phyloP scores from a whole-genome alignment of 2,888 invertebrate species.

The Plebejus melissa region DNA sequence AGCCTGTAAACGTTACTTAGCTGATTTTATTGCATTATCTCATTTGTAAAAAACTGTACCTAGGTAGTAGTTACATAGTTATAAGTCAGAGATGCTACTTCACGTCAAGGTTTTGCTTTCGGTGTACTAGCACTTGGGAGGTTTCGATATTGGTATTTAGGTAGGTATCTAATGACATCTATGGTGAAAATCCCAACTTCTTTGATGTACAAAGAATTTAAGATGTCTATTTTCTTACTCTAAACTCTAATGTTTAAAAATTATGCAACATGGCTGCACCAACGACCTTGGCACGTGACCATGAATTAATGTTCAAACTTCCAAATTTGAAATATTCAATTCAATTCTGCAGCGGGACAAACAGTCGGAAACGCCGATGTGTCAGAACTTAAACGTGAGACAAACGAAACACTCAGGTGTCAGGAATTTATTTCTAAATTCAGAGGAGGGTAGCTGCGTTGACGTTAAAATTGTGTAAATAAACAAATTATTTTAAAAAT shows the following conservation, averaged over 20 bases:
- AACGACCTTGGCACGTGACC: slow-evolving; percentile 56
- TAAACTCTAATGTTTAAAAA: slow-evolving; percentile 12
- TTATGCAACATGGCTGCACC: slow-evolving; percentile 38
- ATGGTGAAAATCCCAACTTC: neutral
- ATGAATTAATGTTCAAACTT: slow-evolving; percentile 50
- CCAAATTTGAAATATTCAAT: slow-evolving; percentile 61
- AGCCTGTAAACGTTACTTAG: neutral
- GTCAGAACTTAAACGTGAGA: neutral
- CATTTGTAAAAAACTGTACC: neutral
- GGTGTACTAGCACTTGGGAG: neutral
- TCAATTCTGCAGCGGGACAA: slow-evolving; percentile 49
- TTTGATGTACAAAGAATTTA: neutral
- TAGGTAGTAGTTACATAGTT: neutral
- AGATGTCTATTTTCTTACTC: neutral
- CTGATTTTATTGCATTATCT: neutral
- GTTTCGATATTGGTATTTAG: neutral
- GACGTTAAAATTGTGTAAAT: slow-evolving; percentile 10
- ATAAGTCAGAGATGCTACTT: neutral
- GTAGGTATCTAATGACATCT: neutral
- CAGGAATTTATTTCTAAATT: slow-evolving; percentile 32
- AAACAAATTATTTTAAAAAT: neutral
- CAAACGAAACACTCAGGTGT: slow-evolving; percentile 33
- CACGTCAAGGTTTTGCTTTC: neutral
- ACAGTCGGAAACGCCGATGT: slow-evolving; percentile 42
- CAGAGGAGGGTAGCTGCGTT: slow-evolving; percentile 34